Conservation (phyloP, 2,888 invertebrate species). For the Idaea dimidiata region DNA sequence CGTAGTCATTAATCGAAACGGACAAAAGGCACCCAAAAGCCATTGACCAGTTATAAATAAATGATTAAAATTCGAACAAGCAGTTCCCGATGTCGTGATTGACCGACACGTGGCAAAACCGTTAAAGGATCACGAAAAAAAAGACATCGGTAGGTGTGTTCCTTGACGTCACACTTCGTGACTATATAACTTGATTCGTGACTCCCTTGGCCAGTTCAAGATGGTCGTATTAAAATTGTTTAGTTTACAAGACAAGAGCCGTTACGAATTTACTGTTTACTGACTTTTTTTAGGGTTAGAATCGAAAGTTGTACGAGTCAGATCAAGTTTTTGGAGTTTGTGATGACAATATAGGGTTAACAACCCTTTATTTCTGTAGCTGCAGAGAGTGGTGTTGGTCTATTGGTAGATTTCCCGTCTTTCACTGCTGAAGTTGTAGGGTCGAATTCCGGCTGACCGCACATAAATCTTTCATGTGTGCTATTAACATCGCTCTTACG, state of each 20-base stretch:
- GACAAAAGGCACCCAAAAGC: conserved; percentile 1
- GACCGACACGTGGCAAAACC: conserved; percentile 30
- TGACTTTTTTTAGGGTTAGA: conserved; percentile 6
- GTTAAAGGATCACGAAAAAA: conserved; percentile 31
- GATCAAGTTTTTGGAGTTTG: neutral
- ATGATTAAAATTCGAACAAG: neutral
- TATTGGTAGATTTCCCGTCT: no score
- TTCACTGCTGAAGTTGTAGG: no score
- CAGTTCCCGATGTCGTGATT: conserved; percentile 25
- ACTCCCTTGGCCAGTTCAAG: conserved; percentile 44
- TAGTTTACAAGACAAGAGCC: neutral
- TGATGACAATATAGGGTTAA: neutral
- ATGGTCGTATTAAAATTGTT: conserved; percentile 3
- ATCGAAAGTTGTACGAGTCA: neutral
- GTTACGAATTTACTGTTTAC: neutral
- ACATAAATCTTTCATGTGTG: no score
- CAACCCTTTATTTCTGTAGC: no score
- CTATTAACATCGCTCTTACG: no score
- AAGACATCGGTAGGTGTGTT: conserved; percentile 35
- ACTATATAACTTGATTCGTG: conserved; percentile 42
- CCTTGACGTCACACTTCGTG: conserved; percentile 50
- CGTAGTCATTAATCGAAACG: neutral
- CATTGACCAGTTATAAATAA: conserved; percentile 3
- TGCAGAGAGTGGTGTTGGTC: no score
- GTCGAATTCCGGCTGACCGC: no score